These are phyloP conservation scores for Helleia helle DNA, from an alignment of 2,888 invertebrate genomes.

Conservation along the genomic window DNA sequence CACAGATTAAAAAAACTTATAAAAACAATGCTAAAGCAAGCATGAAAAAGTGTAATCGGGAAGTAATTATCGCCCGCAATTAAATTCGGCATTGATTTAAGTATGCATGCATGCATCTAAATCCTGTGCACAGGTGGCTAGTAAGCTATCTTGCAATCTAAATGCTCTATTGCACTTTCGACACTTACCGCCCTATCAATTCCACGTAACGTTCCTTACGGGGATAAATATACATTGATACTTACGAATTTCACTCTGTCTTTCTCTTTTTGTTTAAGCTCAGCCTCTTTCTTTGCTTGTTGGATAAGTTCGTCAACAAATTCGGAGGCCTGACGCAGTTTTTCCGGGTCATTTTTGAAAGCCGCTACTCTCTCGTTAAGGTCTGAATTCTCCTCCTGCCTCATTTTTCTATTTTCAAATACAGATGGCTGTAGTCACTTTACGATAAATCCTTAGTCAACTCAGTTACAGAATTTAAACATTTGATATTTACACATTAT, in stretches of 20 bases:
- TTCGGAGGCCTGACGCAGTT: conserved; percentile 71
- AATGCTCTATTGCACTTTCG: conserved; percentile 45
- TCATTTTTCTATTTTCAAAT: conserved; percentile 37
- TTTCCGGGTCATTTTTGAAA: conserved; percentile 75
- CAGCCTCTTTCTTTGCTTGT: conserved; percentile 75
- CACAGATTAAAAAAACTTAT: background rate
- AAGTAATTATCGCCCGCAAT: background rate
- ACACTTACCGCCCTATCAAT: conserved; percentile 70
- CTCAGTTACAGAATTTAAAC: conserved; percentile 28
- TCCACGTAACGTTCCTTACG: conserved; percentile 52
- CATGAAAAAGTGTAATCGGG: no score
- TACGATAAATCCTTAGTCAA: conserved; percentile 14
- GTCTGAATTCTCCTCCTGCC: conserved; percentile 47
- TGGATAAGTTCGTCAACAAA: conserved; percentile 76
- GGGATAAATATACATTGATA: conserved; percentile 66
- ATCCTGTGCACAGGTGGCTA: conserved; percentile 34
- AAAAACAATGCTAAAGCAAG: background rate
- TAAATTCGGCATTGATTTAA: background rate
- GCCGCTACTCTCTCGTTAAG: conserved; percentile 67
- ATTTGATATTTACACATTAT: conserved; percentile 13
- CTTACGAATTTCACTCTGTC: conserved; percentile 74
- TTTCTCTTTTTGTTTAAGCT: conserved; percentile 71
- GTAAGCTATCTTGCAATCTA: conserved; percentile 56
- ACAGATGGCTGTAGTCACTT: background rate
- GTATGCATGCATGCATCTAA: conserved; percentile 1